These are phyloP conservation scores for Neoaliturus tenellus DNA, from an alignment of 2,888 invertebrate species.

Conservation along the genomic window DNA sequence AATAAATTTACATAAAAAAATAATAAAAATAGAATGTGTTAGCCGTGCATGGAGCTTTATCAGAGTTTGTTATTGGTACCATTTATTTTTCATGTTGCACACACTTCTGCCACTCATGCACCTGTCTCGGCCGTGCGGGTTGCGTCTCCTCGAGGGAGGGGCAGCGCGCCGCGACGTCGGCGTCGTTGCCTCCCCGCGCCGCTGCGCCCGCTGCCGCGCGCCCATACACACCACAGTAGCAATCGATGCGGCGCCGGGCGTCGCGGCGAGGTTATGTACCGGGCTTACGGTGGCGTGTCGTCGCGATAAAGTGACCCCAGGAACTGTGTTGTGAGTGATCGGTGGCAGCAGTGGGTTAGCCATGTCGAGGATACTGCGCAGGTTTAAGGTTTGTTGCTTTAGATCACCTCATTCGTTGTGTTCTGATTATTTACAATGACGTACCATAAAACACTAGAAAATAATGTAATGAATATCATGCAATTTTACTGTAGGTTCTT, in stretches of 20 bases:
- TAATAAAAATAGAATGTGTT: no score
- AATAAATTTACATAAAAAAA: no score
- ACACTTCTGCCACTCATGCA: no score
- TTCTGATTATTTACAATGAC: no score
- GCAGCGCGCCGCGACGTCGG: background rate
- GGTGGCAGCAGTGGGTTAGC: constrained; percentile 25
- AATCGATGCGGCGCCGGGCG: constrained; percentile 16
- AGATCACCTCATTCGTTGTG: no score
- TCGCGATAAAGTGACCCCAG: background rate
- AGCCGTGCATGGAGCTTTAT: no score
- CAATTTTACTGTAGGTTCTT: no score
- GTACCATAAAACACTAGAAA: no score
- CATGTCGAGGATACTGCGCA: constrained; percentile 43
- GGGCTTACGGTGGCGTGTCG: background rate
- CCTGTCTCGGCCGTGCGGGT: no score
- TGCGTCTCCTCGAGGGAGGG: background rate
- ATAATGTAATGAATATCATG: no score
- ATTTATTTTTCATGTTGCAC: no score
- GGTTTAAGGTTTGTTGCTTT: constrained; percentile 40
- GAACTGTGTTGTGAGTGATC: background rate
- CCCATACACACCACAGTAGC: background rate
- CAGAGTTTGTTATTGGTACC: no score
- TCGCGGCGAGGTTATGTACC: constrained; percentile 20
- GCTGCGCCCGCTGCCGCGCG: background rate
- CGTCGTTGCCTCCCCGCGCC: background rate